Evolutionary conservation across 2,113 vertebrate species (phyloP).

Genomic region (Toxostoma redivivum): DNA sequence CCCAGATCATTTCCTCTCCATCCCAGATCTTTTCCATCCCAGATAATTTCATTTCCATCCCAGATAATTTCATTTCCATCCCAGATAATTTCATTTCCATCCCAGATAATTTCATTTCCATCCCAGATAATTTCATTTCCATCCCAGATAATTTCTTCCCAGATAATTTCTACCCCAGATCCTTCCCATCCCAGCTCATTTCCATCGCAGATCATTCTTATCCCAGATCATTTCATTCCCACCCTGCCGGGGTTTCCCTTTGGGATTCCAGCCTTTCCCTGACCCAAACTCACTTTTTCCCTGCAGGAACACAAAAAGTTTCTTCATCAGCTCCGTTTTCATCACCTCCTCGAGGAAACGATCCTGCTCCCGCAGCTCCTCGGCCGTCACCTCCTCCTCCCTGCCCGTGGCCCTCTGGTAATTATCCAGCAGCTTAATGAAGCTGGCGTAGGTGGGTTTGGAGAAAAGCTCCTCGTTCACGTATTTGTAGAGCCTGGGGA

Average conservation of each 20-base stretch:
- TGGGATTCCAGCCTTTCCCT: rapidly evolving
- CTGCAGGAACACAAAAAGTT: slow-evolving; percentile 82
- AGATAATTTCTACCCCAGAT: too few species aligned
- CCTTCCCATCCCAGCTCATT: too few species aligned
- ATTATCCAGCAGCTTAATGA: slow-evolving; percentile 88
- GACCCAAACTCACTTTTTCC: slow-evolving; percentile 75
- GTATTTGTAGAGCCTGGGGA: slow-evolving; percentile 79
- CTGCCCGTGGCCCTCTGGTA: slow-evolving; percentile 81
- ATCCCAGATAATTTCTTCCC: too few species aligned
- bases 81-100: too few species aligned
- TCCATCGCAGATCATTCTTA: too few species aligned
- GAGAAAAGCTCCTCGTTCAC: slow-evolving; percentile 84
- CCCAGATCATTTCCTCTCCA: too few species aligned
- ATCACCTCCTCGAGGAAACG: slow-evolving; percentile 82
- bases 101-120: too few species aligned
- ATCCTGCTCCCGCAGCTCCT: slow-evolving; percentile 85
- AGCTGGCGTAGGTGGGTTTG: slow-evolving; percentile 84
- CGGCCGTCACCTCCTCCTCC: slow-evolving; percentile 73
- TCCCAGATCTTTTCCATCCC: too few species aligned
- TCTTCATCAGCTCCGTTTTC: slow-evolving; percentile 81
- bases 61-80: too few species aligned
- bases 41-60: too few species aligned
- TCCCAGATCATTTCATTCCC: neutral
- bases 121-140: too few species aligned
- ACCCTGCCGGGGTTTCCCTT: rapidly evolving